Percentiles rank a stretch among this genome's conserved stretches.
Conservation (phyloP, 2,888 invertebrate genomes). For the Xylophagus ater region DNA sequence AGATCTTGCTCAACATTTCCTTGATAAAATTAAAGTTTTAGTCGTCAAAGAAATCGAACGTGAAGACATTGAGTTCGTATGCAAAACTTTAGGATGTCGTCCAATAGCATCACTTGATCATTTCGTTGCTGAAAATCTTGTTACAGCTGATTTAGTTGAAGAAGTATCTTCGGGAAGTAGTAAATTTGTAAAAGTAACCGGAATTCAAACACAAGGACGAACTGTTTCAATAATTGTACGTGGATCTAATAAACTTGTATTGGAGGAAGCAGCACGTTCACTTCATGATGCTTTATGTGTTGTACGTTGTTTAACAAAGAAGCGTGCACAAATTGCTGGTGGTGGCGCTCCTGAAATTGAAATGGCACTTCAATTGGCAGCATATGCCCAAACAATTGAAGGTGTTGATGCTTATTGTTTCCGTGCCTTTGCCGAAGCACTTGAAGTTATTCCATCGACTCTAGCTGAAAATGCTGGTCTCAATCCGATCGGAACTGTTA, state of each 20-base stretch:
- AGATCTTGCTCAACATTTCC: constrained; percentile 92
- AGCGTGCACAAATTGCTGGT: constrained; percentile 83
- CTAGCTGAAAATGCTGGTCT: constrained; percentile 80
- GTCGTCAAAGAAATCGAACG: constrained; percentile 96
- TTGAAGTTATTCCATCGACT: constrained; percentile 88
- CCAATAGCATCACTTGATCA: constrained; percentile 99
- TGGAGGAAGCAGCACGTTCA: constrained; percentile 84
- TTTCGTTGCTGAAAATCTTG: constrained; percentile 84
- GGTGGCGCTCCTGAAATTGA: constrained; percentile 98
- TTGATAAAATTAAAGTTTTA: constrained; percentile 98
- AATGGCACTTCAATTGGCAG: constrained; percentile 71
- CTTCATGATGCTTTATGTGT: constrained; percentile 85
- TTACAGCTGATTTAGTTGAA: constrained; percentile 86
- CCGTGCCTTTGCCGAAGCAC: constrained; percentile 87
- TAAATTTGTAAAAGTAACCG: constrained; percentile 86
- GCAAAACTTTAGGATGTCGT: constrained; percentile 85
- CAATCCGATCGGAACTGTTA: constrained; percentile 90
- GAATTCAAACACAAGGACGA: constrained; percentile 74
- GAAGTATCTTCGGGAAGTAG: constrained; percentile 81
- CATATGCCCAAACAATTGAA: constrained; percentile 68
- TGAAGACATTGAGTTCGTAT: constrained; percentile 95
- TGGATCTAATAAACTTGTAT: constrained; percentile 71
- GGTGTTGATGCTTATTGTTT: constrained; percentile 95
- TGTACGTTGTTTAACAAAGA: constrained; percentile 91
- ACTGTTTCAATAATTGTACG: constrained; percentile 90